These are phyloP conservation scores for Formicarius rufipectus DNA, from an alignment of 2,113 vertebrate species.

Conservation along the genomic window DNA sequence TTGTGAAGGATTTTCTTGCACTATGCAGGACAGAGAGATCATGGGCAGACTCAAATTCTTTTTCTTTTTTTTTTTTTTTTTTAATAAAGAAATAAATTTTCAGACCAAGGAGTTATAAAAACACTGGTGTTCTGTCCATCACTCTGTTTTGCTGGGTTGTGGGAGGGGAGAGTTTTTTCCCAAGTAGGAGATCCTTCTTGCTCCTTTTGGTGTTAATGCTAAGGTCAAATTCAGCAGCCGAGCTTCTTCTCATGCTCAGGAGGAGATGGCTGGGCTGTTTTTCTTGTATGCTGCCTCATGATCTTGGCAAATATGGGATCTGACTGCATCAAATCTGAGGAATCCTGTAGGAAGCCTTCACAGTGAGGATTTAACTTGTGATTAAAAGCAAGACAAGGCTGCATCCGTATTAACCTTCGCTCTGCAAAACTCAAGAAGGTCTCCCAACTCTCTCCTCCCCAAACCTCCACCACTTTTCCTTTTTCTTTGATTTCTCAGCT, in stretches of 20 bases:
- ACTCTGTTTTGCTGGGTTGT: not conserved
- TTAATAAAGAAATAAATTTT: not conserved
- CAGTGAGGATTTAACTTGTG: not conserved
- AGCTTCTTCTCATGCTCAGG: not conserved
- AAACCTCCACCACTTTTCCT: constrained; percentile 48
- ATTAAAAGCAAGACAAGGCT: constrained; percentile 55
- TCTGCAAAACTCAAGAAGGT: not conserved
- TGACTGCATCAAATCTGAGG: not conserved
- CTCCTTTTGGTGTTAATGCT: not conserved
- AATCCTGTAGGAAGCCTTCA: constrained; percentile 15
- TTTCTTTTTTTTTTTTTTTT: not conserved
- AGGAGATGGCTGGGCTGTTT: not conserved
- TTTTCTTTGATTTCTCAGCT: constrained; percentile 78
- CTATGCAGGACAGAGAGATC: not conserved
- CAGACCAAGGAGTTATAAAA: not conserved
- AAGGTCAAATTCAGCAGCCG: not conserved
- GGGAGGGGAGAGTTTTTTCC: not conserved
- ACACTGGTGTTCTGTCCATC: not conserved
- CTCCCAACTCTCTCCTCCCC: constrained; percentile 3
- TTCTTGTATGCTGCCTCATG: not conserved
- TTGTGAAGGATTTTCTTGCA: not conserved
- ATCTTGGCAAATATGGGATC: not conserved
- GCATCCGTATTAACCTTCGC: constrained; percentile 15
- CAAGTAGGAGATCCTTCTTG: not conserved
- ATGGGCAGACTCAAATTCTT: not conserved